phyloP scores from a whole-genome alignment of 2,113 vertebrate genomes.

The Lophius piscatorius region DNA sequence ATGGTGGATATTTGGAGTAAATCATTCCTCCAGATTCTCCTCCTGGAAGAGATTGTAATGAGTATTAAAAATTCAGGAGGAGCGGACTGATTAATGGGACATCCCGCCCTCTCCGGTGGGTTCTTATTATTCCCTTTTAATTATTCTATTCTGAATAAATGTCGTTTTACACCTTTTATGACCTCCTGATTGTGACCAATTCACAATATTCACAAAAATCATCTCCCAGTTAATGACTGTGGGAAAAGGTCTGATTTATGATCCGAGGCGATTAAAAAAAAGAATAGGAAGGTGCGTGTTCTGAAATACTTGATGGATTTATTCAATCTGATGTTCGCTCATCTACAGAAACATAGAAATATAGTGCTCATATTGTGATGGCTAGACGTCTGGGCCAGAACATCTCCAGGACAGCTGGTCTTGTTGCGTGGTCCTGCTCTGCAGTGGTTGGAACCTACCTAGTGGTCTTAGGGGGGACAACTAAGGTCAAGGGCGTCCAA shows the following conservation, averaged over 20 bases:
- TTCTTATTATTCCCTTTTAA: not conserved
- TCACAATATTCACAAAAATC: not conserved
- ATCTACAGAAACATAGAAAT: too few relatives aligned
- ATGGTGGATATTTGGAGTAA: not conserved
- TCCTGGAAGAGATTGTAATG: not conserved
- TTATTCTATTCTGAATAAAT: not conserved
- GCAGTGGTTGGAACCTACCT: too few relatives aligned
- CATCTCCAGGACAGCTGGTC: too few relatives aligned
- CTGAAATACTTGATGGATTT: too few relatives aligned
- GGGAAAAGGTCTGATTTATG: not conserved
- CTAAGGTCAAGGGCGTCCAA: too few relatives aligned
- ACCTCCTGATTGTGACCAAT: not conserved
- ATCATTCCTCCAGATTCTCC: not conserved
- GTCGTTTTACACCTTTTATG: not conserved
- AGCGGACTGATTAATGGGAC: not conserved
- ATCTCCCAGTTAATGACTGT: not conserved
- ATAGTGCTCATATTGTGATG: too few relatives aligned
- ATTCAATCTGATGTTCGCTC: too few relatives aligned
- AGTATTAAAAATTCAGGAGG: slow-evolving; percentile 5
- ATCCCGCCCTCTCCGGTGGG: not conserved
- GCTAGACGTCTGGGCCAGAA: too few relatives aligned
- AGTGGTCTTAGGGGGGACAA: too few relatives aligned
- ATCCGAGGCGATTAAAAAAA: slow-evolving; percentile 26
- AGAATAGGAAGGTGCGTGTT: not conserved
- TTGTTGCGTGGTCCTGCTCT: too few relatives aligned